Conservation (phyloP, 2,888 invertebrate species). For the Lasioglossum villosulum region DNA sequence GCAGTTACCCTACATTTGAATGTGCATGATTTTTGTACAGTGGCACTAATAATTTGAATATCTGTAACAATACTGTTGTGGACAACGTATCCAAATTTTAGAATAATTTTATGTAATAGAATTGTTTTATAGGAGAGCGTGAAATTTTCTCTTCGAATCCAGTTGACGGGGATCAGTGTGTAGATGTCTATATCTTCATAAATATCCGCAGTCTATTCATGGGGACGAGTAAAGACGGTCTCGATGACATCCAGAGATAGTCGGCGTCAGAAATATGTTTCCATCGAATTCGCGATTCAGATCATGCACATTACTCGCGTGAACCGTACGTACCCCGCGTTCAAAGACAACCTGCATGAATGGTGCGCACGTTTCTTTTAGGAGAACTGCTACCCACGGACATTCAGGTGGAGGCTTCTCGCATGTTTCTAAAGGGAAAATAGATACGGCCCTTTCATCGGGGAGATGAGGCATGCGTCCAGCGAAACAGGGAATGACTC, state of each 20-base stretch:
- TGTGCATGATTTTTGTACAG: no score
- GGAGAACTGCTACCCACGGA: slow-evolving; percentile 28
- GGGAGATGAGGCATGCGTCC: slow-evolving; percentile 14
- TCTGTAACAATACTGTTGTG: no score
- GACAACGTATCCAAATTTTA: no score
- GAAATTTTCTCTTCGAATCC: neutral
- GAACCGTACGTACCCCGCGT: neutral
- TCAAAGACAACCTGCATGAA: slow-evolving; percentile 29
- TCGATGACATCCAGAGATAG: neutral
- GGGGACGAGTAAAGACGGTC: neutral
- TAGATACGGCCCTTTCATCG: slow-evolving; percentile 28
- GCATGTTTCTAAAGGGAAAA: slow-evolving; percentile 21
- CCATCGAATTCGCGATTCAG: slow-evolving; percentile 20
- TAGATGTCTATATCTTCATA: neutral
- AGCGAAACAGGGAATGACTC: slow-evolving; percentile 21
- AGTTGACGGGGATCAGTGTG: neutral
- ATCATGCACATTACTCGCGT: neutral
- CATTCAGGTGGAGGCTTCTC: slow-evolving; percentile 23
- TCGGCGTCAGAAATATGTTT: neutral
- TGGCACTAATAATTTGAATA: no score
- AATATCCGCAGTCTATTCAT: neutral
- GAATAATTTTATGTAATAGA: neutral
- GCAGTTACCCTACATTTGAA: no score
- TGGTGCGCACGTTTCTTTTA: slow-evolving; percentile 42
- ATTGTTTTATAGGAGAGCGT: neutral